These are phyloP conservation scores for Vanessa cardui DNA, from an alignment of 2,888 invertebrate genomes.

Conservation along the genomic window DNA sequence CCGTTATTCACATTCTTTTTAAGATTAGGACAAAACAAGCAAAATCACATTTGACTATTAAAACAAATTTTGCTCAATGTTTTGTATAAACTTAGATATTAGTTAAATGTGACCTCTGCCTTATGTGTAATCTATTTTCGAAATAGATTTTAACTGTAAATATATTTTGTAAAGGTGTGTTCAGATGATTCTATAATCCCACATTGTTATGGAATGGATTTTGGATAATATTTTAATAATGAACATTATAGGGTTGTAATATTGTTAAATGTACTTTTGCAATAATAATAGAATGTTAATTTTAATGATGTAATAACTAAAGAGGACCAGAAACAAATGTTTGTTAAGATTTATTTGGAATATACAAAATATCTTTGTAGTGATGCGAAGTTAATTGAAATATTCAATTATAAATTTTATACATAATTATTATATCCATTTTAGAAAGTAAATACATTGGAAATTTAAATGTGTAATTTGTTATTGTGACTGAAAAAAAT, in stretches of 20 bases:
- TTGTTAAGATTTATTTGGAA: background rate
- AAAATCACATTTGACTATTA: background rate
- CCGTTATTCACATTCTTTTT: background rate
- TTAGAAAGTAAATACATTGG: background rate
- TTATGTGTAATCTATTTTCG: too few relatives aligned
- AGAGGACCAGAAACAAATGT: background rate
- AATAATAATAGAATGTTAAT: background rate
- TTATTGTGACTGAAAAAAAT: slow-evolving; percentile 3
- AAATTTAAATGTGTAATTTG: background rate
- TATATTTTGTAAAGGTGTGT: background rate
- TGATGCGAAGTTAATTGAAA: background rate
- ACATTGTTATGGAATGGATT: background rate
- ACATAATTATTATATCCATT: too few relatives aligned
- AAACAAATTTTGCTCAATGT: slow-evolving; percentile 2
- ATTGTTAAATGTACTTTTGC: background rate
- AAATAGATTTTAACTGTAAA: background rate
- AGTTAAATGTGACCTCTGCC: background rate
- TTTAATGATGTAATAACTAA: background rate
- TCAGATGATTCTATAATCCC: too few relatives aligned
- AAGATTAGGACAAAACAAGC: background rate
- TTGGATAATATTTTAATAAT: background rate
- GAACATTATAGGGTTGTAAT: background rate
- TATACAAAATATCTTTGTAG: background rate
- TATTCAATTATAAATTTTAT: background rate
- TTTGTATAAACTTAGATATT: background rate